These are phyloP conservation scores for Mythimna lalbum DNA, from an alignment of 2,888 invertebrate species.

Conservation along the genomic window DNA sequence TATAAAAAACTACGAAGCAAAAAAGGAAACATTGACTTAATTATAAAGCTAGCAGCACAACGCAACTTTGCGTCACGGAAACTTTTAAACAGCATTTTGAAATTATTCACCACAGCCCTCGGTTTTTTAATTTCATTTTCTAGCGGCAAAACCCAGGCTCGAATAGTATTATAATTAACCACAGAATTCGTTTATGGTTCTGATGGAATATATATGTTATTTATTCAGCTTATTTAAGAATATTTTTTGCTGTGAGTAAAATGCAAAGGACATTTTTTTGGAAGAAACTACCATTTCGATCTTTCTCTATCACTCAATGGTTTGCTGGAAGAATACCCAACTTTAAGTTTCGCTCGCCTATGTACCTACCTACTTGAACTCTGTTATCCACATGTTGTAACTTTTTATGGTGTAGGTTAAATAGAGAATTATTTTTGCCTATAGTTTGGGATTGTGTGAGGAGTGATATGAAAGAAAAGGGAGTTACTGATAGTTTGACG, in stretches of 20 bases:
- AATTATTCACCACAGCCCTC: conserved; percentile 71
- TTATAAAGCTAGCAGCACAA: conserved; percentile 31
- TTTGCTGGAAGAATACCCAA: too few relatives aligned
- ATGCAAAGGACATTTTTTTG: conserved; percentile 1
- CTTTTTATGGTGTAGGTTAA: too few relatives aligned
- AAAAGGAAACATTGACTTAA: conserved; percentile 9
- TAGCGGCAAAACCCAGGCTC: conserved; percentile 63
- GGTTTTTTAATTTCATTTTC: conserved; percentile 74
- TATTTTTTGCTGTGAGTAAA: neutral
- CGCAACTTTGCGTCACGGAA: conserved; percentile 43
- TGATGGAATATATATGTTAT: conserved; percentile 56
- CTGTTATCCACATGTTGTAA: too few relatives aligned
- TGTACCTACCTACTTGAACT: too few relatives aligned
- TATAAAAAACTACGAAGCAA: neutral
- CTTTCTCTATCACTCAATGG: too few relatives aligned
- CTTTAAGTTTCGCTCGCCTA: too few relatives aligned
- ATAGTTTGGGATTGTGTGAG: too few relatives aligned
- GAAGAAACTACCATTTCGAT: neutral
- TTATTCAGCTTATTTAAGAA: conserved; percentile 39
- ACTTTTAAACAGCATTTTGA: conserved; percentile 71
- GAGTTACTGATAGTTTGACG: too few relatives aligned
- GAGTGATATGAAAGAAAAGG: too few relatives aligned
- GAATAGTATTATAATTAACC: conserved; percentile 66
- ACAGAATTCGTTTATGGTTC: conserved; percentile 52
- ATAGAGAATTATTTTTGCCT: too few relatives aligned